Conservation (phyloP, 2,888 invertebrate species). For the Anoplius nigerrimus region DNA sequence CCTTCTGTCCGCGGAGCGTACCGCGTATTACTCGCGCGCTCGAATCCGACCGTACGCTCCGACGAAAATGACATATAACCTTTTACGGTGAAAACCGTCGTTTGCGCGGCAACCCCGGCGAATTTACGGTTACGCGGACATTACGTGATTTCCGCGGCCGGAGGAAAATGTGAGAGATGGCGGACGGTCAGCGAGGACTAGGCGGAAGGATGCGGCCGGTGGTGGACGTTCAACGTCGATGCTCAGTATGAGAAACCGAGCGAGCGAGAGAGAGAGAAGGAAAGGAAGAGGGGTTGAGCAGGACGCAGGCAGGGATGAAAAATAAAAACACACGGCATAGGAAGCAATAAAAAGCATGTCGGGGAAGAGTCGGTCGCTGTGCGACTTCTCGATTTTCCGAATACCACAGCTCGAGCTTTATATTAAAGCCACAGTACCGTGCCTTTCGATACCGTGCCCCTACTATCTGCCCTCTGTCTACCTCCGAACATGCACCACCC, state of each 20-base stretch:
- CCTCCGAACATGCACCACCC: too few species aligned
- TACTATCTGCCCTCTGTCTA: not conserved
- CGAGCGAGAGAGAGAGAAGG: not conserved
- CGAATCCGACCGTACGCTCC: not conserved
- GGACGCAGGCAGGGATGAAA: not conserved
- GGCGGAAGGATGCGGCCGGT: too few species aligned
- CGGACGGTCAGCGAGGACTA: too few species aligned
- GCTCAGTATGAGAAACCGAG: too few species aligned
- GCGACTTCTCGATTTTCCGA: constrained; percentile 31
- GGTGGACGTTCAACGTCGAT: too few species aligned
- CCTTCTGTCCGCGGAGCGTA: too few species aligned
- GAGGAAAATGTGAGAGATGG: not conserved
- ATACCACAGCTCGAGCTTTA: constrained; percentile 30
- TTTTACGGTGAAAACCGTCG: not conserved
- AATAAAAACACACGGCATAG: too few species aligned
- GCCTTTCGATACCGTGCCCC: constrained; percentile 31
- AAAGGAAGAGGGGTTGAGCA: too few species aligned
- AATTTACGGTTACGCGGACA: not conserved
- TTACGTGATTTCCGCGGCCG: not conserved
- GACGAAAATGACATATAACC: not conserved
- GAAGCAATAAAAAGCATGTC: too few species aligned
- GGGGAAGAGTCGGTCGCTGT: constrained; percentile 10
- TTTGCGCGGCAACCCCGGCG: not conserved
- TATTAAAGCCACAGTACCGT: constrained; percentile 37
- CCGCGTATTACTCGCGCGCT: too few species aligned